These are phyloP conservation scores for Synanthedon andrenaeformis DNA, from an alignment of 2,888 invertebrate genomes.

Conservation along the genomic window DNA sequence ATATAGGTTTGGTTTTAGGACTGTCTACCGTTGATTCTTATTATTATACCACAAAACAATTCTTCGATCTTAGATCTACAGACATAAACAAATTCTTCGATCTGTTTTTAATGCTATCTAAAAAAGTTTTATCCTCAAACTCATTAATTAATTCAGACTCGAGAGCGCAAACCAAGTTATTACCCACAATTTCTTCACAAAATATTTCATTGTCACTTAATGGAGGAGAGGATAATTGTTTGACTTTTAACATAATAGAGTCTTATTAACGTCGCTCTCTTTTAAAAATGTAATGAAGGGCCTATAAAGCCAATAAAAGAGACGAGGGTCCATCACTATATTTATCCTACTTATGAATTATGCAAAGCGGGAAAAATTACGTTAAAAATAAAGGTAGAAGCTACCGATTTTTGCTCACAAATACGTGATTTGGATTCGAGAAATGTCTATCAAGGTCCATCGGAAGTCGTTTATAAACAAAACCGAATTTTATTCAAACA, in stretches of 20 bases:
- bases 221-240: background rate
- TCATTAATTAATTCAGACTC: no score
- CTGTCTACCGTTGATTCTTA: no score
- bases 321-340: conserved; percentile 17
- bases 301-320: conserved; percentile 17
- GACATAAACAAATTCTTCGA: no score
- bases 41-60: no score
- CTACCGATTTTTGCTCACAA: background rate
- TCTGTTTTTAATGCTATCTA: no score
- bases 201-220: background rate
- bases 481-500: background rate
- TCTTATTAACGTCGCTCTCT: conserved; percentile 8
- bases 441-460: background rate
- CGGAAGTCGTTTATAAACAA: background rate
- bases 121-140: no score
- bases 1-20: no score
- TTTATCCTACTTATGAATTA: conserved; percentile 19
- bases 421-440: background rate
- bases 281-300: conserved; percentile 16
- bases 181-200: background rate
- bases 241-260: conserved; percentile 4
- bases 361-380: conserved; percentile 13
- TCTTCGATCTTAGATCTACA: no score
- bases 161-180: background rate
- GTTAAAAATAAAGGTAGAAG: conserved; percentile 8